These are phyloP conservation scores for Gymnarchus niloticus DNA, from an alignment of 2,113 vertebrate genomes.

Conservation along the genomic window DNA sequence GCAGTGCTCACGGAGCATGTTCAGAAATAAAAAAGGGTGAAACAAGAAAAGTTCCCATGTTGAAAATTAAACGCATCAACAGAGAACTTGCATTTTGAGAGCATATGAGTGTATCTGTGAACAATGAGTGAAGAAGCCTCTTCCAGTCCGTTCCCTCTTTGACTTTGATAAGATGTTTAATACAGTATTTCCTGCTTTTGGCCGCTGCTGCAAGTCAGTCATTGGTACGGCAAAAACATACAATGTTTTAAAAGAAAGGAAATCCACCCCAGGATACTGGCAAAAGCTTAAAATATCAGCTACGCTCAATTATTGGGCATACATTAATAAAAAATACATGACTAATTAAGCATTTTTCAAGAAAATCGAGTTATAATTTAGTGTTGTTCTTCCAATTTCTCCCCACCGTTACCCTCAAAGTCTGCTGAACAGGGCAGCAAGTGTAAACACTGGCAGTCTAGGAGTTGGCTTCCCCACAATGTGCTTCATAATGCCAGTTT, in stretches of 20 bases:
- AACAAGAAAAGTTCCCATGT: slow-evolving; percentile 3
- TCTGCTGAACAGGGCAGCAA: background rate
- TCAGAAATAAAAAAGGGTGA: background rate
- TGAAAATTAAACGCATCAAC: slow-evolving; percentile 24
- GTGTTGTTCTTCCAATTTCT: background rate
- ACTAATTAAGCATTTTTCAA: slow-evolving; percentile 30
- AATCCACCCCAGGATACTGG: background rate
- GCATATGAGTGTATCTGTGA: slow-evolving; percentile 7
- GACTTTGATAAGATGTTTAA: slow-evolving; percentile 25
- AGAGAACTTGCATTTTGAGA: slow-evolving; percentile 24
- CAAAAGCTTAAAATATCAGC: slow-evolving; percentile 27
- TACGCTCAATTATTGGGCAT: slow-evolving; percentile 24
- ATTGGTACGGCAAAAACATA: slow-evolving; percentile 6
- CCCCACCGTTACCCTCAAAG: background rate
- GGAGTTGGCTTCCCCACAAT: background rate
- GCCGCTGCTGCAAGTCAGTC: slow-evolving; percentile 9
- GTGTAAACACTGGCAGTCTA: background rate
- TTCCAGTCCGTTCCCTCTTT: slow-evolving; percentile 3
- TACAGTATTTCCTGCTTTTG: slow-evolving; percentile 3
- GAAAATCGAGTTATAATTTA: slow-evolving; percentile 27
- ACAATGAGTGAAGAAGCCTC: slow-evolving; percentile 18
- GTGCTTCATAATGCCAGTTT: background rate
- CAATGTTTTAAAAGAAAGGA: slow-evolving; percentile 17
- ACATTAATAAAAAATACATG: slow-evolving; percentile 26
- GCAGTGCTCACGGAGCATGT: background rate